Evolutionary conservation across 1,140 invertebrate species (phyloP).

Genomic region (Ooceraea biroi): DNA sequence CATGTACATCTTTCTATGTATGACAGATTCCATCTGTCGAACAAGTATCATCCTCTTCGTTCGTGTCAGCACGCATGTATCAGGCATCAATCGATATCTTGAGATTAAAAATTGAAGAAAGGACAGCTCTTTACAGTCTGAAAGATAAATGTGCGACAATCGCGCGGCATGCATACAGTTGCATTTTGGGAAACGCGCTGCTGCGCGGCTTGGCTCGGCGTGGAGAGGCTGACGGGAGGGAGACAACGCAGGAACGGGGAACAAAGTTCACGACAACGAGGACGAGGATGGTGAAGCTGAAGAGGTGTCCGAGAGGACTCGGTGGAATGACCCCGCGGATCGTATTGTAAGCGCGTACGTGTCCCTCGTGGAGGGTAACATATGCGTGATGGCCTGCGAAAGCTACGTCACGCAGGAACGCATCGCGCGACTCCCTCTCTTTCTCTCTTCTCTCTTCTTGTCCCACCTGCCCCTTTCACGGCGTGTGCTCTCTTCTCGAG

Average conservation of each 20-base stretch:
- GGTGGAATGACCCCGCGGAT: slow-evolving; percentile 76
- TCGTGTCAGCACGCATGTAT: too few relatives aligned
- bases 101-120: not conserved
- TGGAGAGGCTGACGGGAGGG: not conserved
- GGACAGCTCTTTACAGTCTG: too few relatives aligned
- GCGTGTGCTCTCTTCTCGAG: slow-evolving; percentile 48
- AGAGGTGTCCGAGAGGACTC: slow-evolving; percentile 67
- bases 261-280: slow-evolving; percentile 71
- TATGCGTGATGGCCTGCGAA: slow-evolving; percentile 82
- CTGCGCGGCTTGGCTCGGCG: slow-evolving; percentile 4
- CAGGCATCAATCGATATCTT: too few relatives aligned
- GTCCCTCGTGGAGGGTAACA: slow-evolving; percentile 77
- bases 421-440: slow-evolving; percentile 74
- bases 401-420: slow-evolving; percentile 83
- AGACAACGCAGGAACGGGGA: slow-evolving; percentile 35
- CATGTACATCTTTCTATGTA: too few relatives aligned
- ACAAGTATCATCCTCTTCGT: slow-evolving; percentile 14
- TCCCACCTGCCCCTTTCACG: slow-evolving; percentile 49
- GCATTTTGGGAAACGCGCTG: slow-evolving; percentile 2
- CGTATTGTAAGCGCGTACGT: slow-evolving; percentile 72
- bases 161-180: not conserved
- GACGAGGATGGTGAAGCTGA: slow-evolving; percentile 63
- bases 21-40: slow-evolving; percentile 49
- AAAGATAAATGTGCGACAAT: too few relatives aligned
- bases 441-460: slow-evolving; percentile 45